A percentile compares a stretch with the other conserved stretches of the same genome.
Conservation (phyloP, 2,888 invertebrate species). For the Girardia tigrina region DNA sequence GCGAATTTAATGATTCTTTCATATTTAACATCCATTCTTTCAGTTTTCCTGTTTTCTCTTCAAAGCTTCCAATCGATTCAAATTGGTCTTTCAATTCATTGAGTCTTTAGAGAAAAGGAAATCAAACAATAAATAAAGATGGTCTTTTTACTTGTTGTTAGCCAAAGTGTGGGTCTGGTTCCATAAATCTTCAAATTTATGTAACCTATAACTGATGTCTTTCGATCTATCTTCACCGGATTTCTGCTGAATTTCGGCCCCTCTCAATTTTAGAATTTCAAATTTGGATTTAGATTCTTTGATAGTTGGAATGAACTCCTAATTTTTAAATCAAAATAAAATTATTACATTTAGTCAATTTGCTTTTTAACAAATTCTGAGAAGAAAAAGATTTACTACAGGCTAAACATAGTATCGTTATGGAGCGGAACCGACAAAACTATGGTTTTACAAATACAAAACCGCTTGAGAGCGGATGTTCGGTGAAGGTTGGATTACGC, state of each 20-base stretch:
- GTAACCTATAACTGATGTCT: background rate
- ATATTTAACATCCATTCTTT: conserved; percentile 9
- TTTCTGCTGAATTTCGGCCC: background rate
- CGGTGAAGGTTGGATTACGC: too few species aligned
- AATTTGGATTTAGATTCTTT: conserved; percentile 3
- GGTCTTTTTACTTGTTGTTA: background rate
- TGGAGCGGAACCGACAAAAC: too few species aligned
- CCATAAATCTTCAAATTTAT: background rate
- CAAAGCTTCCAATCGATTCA: conserved; percentile 6
- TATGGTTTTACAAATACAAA: too few species aligned
- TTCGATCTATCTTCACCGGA: conserved; percentile 6
- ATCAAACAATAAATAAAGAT: background rate
- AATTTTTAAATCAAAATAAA: background rate
- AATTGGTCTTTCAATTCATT: background rate
- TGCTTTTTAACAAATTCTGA: too few species aligned
- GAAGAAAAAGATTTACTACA: too few species aligned
- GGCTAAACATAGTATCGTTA: too few species aligned
- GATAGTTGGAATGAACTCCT: background rate
- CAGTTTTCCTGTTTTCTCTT: background rate
- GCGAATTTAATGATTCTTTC: background rate
- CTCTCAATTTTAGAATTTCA: background rate
- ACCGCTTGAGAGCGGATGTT: too few species aligned
- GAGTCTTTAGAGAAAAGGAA: background rate
- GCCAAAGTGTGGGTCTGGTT: background rate
- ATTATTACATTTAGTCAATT: too few species aligned